Base-by-base conservation (phyloP, 2,888 invertebrate species). In the Andrena dorsata region DNA sequence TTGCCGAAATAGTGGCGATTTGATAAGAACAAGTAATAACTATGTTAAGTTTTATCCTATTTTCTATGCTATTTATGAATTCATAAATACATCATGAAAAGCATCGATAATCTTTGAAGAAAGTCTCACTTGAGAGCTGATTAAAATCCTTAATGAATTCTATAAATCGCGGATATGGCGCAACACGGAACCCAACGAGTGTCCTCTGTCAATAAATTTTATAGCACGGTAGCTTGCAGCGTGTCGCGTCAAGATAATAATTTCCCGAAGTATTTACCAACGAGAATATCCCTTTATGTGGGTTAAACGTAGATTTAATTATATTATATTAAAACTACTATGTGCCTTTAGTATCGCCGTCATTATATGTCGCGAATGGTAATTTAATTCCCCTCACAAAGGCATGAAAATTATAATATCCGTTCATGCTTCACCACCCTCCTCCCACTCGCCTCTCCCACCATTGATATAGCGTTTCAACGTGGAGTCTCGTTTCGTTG, bases 121-220 rank as follows among this genome's bases (percentile, higher is more conserved):
- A 16, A 16, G 53, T 53, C 61, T 80, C 76, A 74, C 76, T 66
- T 61, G 58, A 70, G 69, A 26, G 35, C 76, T 65, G 64, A 86
- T 82, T 84, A 84, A 64, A 79, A 82, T 76, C 80, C 53, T 72
- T 63, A 80, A 83, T 74, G 69, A 61, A 60, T 68, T 58, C 63
- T 58, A 41, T 53, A 80, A 87, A 82, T 56, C 68, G 41, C 8
- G 23, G 32, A 16, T 49, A 13, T 6, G 28, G 41, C 13, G 26
- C 7, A 41, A 28, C 53, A 41, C 30, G 35, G n/a, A 26, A 7
- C 30, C 56, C 41, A 13, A n/a, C 51, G 10, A n/a, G 32, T 32
- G 58, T 68, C 66, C 61, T 28, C 75, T 75, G 70, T 86, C 81
- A 79, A 86, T 81, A 76, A 76, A 81, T 86, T 86, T 86, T 65